Evolutionary conservation across 1,140 invertebrate genomes (phyloP).

Genomic region (Chionoecetes opilio): DNA sequence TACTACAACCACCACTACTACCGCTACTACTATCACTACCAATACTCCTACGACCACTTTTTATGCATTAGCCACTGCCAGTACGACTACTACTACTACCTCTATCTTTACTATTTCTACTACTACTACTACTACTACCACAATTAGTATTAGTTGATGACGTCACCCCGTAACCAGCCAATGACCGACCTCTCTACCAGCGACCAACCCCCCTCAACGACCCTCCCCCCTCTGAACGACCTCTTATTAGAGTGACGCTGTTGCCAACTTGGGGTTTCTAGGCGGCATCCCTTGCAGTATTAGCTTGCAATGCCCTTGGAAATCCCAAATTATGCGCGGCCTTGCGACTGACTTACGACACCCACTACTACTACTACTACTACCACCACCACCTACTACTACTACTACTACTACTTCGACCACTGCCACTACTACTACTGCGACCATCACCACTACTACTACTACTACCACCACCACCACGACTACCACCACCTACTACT

Average conservation of each 20-base stretch:
- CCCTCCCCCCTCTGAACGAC: not conserved
- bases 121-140: not conserved
- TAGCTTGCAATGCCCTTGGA: conserved; percentile 81
- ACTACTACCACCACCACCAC: not conserved
- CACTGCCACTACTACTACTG: not conserved
- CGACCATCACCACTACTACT: not conserved
- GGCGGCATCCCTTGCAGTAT: conserved; percentile 79
- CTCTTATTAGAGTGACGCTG: conserved; percentile 64
- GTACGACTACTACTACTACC: not conserved
- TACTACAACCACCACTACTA: conserved; percentile 12
- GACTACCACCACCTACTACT: not conserved
- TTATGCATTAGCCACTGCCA: not conserved
- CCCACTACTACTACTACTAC: not conserved
- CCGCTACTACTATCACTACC: not conserved
- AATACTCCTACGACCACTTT: not conserved
- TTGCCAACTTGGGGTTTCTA: conserved; percentile 81
- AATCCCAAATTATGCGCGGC: conserved; percentile 81
- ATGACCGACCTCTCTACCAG: not conserved
- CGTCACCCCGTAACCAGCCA: not conserved
- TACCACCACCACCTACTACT: not conserved
- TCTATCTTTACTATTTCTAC: too few species aligned
- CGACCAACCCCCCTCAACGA: conserved; percentile 4
- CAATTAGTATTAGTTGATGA: not conserved
- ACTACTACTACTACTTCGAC: not conserved
- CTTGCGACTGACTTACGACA: conserved; percentile 63